Conservation (phyloP, 2,797 vertebrate species). For the Peromyscus aztecus region DNA sequence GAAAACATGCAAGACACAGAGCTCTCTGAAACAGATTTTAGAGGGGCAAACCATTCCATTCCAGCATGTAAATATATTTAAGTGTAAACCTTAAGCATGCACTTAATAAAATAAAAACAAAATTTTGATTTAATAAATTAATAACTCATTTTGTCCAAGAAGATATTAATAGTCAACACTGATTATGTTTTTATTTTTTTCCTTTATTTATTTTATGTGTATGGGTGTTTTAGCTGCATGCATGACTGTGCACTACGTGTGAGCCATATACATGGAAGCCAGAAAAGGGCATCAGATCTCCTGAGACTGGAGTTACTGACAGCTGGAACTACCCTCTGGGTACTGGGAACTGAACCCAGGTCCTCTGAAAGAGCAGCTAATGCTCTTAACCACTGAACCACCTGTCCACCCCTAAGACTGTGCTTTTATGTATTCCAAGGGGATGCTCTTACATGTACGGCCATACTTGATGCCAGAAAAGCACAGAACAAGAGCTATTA, state of each 20-base stretch:
- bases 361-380: neutral
- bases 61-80: neutral
- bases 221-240: neutral
- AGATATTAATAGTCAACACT: neutral
- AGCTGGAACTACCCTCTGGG: neutral
- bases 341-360: neutral
- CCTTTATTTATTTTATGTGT: neutral
- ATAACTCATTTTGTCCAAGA: neutral
- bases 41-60: neutral
- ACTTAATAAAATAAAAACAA: constrained; percentile 41
- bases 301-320: neutral
- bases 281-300: neutral
- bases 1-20: neutral
- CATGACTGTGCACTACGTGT: neutral
- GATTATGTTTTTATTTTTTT: neutral
- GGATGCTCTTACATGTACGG: neutral
- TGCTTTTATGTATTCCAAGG: neutral
- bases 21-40: constrained; percentile 4
- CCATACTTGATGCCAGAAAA: neutral
- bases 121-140: neutral
- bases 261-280: too few species aligned
- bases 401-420: neutral
- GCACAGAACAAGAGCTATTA: neutral
- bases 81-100: neutral
- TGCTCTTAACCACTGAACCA: neutral